These are phyloP conservation scores for Artibeus jamaicensis DNA, from an alignment of 2,797 vertebrate species.

Conservation along the genomic window DNA sequence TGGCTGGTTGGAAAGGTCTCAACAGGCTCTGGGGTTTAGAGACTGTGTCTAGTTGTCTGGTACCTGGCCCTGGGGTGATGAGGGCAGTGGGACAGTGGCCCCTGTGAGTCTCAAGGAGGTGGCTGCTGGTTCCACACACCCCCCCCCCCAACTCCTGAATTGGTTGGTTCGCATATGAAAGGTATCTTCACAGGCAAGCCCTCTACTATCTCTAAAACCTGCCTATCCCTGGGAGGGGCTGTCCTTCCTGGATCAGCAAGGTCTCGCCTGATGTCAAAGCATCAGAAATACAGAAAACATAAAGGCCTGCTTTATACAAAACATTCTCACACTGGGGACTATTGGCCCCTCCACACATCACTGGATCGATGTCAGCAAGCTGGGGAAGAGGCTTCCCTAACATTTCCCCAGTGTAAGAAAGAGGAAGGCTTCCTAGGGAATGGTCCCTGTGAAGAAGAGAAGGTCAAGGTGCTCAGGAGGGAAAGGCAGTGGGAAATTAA, in stretches of 20 bases:
- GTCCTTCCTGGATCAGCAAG: background rate
- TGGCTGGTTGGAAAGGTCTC: background rate
- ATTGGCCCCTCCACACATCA: background rate
- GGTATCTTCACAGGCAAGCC: background rate
- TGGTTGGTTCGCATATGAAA: background rate
- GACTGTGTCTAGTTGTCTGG: background rate
- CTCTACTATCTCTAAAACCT: background rate
- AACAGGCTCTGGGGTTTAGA: background rate
- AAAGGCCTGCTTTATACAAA: background rate
- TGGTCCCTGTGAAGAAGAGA: background rate
- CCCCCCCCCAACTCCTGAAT: background rate
- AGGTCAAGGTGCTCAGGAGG: background rate
- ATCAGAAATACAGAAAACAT: background rate
- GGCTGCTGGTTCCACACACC: rapidly evolving
- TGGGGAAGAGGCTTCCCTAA: background rate
- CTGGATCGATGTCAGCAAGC: background rate
- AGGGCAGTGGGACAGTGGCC: background rate
- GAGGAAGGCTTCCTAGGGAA: background rate
- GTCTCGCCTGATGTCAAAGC: background rate
- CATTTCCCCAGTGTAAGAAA: background rate
- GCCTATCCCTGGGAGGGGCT: background rate
- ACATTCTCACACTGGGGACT: background rate
- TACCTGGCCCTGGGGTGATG: background rate
- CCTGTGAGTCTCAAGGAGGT: background rate
- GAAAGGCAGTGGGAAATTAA: background rate